Percentiles rank a stretch among this genome's conserved stretches.
phyloP scores from a whole-genome alignment of 1,140 invertebrate genomes.

The Gerris buenoi region DNA sequence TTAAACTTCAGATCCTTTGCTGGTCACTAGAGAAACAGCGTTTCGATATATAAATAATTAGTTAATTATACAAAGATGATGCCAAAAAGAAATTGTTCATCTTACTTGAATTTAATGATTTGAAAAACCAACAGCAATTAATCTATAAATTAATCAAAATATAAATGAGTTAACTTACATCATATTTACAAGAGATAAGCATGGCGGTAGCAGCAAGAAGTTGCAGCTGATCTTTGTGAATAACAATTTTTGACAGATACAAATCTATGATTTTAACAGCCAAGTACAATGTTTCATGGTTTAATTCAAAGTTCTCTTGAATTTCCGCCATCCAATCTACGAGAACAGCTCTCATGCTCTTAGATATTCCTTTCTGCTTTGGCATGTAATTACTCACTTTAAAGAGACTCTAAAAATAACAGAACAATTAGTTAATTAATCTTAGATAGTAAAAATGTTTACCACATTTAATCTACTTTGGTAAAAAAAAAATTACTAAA shows the following conservation, averaged over 20 bases:
- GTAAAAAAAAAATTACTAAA: constrained; percentile 5
- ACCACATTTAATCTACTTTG: constrained; percentile 4
- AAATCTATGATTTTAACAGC: constrained; percentile 90
- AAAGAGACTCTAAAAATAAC: constrained; percentile 24
- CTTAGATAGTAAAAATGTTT: neutral
- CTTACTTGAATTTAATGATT: no score
- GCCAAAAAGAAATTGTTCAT: no score
- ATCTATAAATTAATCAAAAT: no score
- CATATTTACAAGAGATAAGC: constrained; percentile 91
- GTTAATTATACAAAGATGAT: no score
- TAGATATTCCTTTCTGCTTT: constrained; percentile 27
- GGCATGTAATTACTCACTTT: constrained; percentile 19
- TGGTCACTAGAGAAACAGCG: no score
- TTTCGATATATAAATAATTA: no score
- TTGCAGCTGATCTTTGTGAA: constrained; percentile 65
- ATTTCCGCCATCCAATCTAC: constrained; percentile 99
- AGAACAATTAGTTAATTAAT: constrained; percentile 50
- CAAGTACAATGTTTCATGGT: constrained; percentile 94
- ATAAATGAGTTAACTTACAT: constrained; percentile 57
- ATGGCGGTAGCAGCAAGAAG: constrained; percentile 78
- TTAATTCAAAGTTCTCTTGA: constrained; percentile 92
- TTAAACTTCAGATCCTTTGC: no score
- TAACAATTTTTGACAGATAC: constrained; percentile 55
- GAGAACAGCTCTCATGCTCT: constrained; percentile 76
- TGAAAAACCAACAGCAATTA: no score